Evolutionary conservation across 2,113 vertebrate genomes (phyloP).

Genomic region (Anoplopoma fimbria): DNA sequence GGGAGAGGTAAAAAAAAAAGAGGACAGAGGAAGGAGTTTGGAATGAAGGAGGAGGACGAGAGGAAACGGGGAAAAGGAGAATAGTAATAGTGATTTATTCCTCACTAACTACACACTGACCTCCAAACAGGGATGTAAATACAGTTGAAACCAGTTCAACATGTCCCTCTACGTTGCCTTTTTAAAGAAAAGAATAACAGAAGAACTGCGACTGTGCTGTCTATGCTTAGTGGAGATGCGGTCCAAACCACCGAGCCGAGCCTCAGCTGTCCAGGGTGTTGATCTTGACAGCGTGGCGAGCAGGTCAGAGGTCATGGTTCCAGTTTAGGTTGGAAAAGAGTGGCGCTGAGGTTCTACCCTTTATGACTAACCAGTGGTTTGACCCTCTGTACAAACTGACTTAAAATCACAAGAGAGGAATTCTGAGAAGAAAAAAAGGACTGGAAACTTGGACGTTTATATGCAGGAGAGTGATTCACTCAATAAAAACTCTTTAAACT

Average conservation of each 20-base stretch:
- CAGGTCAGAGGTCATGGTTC: conserved; percentile 70
- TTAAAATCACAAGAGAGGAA: conserved; percentile 50
- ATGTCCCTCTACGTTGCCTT: conserved; percentile 16
- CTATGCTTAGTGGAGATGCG: conserved; percentile 55
- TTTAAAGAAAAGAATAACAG: conserved; percentile 36
- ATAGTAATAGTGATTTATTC: conserved; percentile 66
- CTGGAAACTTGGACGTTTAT: conserved; percentile 35
- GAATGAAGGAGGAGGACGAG: conserved; percentile 28
- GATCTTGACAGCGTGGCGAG: conserved; percentile 66
- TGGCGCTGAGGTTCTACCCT: conserved; percentile 48
- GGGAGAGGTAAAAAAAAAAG: conserved; percentile 38
- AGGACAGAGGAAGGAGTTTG: conserved; percentile 54
- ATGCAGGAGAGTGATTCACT: conserved; percentile 23
- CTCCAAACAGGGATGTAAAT: conserved; percentile 44
- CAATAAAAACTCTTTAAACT: conserved; percentile 6
- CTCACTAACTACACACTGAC: conserved; percentile 61
- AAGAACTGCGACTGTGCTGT: conserved; percentile 14
- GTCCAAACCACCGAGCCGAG: conserved; percentile 52
- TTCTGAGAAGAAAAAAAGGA: conserved; percentile 22
- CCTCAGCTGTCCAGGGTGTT: conserved; percentile 69
- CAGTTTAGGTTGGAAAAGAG: conserved; percentile 62
- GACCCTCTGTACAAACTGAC: conserved; percentile 50
- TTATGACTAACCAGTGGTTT: conserved; percentile 58
- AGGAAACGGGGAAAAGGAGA: conserved; percentile 1
- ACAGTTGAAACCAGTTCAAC: conserved; percentile 55